Conservation (phyloP, 2,797 vertebrate genomes). For the Eulemur albifrons region DNA sequence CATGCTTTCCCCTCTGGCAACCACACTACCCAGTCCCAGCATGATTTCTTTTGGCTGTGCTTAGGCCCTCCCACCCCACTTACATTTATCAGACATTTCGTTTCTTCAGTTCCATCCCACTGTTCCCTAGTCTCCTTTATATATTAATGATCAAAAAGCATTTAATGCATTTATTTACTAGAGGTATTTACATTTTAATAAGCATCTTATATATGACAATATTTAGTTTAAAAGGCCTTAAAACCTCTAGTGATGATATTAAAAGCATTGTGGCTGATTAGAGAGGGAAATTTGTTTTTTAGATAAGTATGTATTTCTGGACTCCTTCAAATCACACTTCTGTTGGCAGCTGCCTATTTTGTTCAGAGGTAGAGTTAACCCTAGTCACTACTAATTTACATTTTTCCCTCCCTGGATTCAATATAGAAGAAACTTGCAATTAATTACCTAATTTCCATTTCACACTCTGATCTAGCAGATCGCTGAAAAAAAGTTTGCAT, state of each 20-base stretch:
- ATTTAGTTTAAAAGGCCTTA: not conserved
- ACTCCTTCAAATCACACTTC: constrained; percentile 67
- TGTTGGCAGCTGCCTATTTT: constrained; percentile 27
- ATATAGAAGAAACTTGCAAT: constrained; percentile 48
- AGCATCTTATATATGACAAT: not conserved
- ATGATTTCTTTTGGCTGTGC: not conserved
- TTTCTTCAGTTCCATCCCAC: not conserved
- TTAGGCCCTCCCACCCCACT: not conserved
- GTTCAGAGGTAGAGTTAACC: constrained; percentile 39
- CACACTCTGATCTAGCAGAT: constrained; percentile 42
- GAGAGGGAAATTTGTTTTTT: not conserved
- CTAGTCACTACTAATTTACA: constrained; percentile 46
- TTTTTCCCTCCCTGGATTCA: constrained; percentile 4
- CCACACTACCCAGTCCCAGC: no score
- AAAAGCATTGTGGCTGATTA: constrained; percentile 6
- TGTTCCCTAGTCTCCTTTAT: not conserved
- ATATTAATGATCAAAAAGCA: not conserved
- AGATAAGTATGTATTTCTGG: constrained; percentile 49
- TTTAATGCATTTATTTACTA: constrained; percentile 18
- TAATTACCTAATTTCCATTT: constrained; percentile 59
- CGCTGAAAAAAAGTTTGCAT: not conserved
- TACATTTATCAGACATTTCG: not conserved
- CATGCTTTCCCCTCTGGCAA: not conserved
- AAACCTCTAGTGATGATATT: not conserved
- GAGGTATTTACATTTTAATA: constrained; percentile 17